phyloP scores from a whole-genome alignment of 2,888 invertebrate species.

The Stomorhina lunata region DNA sequence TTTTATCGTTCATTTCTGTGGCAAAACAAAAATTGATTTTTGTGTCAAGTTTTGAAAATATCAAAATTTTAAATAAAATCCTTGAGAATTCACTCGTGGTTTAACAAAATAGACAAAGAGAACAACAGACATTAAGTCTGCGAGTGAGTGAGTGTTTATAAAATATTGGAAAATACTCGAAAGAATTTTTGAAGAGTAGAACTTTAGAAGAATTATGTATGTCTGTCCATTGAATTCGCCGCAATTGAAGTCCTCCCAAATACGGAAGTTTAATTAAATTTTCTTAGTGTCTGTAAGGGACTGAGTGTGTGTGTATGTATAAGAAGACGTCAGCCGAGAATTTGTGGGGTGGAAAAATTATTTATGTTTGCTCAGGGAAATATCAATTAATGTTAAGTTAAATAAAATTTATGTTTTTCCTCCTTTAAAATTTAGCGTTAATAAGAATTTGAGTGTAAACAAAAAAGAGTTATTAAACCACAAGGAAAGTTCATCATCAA shows the following conservation, averaged over 20 bases:
- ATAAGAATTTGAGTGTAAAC: slow-evolving; percentile 11
- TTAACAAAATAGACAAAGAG: too few species aligned
- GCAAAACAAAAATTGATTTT: slow-evolving; percentile 23
- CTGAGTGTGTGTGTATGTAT: neutral
- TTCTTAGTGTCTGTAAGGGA: neutral
- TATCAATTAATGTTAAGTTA: neutral
- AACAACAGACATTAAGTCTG: too few species aligned
- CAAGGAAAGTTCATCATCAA: neutral
- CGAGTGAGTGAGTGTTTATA: neutral
- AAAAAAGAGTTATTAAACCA: neutral
- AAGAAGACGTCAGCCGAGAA: neutral
- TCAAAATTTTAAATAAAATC: neutral
- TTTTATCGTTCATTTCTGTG: neutral
- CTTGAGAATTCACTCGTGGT: neutral
- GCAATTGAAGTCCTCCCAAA: slow-evolving; percentile 18
- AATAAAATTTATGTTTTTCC: neutral
- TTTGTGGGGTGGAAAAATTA: neutral
- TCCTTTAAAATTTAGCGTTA: slow-evolving; percentile 8
- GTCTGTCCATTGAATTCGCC: slow-evolving; percentile 67
- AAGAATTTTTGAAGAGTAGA: neutral
- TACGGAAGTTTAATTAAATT: slow-evolving; percentile 23
- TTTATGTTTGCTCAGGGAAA: neutral
- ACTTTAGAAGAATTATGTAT: slow-evolving; percentile 38
- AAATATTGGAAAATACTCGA: neutral
- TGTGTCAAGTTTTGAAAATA: slow-evolving; percentile 19